Percentiles rank a stretch among this genome's conserved stretches.
phyloP scores from a whole-genome alignment of 2,113 vertebrate genomes.

The Oplegnathus fasciatus region DNA sequence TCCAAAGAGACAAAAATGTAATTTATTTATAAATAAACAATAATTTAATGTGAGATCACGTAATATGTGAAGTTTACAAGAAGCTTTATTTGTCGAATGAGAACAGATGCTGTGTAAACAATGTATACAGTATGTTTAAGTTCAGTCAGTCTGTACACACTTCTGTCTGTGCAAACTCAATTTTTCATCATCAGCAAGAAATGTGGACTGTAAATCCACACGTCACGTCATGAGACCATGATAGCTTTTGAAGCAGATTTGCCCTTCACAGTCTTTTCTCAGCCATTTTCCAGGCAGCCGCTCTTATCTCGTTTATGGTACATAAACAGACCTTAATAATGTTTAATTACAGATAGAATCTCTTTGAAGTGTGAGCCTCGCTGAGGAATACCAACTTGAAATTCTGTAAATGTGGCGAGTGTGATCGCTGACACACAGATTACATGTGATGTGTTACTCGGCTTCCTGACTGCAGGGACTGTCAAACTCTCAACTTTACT shows the following conservation, averaged over 20 bases:
- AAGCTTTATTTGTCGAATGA: too few relatives aligned
- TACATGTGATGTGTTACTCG: background rate
- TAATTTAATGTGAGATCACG: too few relatives aligned
- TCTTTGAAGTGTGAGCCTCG: constrained; percentile 14
- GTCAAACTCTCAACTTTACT: constrained; percentile 1
- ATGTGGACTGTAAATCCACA: background rate
- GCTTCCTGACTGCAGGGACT: constrained; percentile 17
- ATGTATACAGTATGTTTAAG: too few relatives aligned
- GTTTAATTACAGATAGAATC: constrained; percentile 14
- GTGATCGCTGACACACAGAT: background rate
- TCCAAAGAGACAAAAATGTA: too few relatives aligned
- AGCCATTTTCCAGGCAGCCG: background rate
- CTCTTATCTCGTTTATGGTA: background rate
- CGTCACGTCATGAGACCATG: background rate
- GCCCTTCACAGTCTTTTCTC: background rate
- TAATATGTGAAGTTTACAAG: too few relatives aligned
- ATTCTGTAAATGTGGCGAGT: background rate
- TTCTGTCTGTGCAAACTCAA: background rate
- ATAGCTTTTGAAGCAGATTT: background rate
- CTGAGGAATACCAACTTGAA: background rate
- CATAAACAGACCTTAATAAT: background rate
- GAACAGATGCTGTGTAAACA: background rate
- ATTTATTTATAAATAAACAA: too few relatives aligned
- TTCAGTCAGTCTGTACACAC: too few relatives aligned
- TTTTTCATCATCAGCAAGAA: background rate